Base-by-base conservation (phyloP, 1,140 invertebrate genomes). In the Aphelinus certus region DNA sequence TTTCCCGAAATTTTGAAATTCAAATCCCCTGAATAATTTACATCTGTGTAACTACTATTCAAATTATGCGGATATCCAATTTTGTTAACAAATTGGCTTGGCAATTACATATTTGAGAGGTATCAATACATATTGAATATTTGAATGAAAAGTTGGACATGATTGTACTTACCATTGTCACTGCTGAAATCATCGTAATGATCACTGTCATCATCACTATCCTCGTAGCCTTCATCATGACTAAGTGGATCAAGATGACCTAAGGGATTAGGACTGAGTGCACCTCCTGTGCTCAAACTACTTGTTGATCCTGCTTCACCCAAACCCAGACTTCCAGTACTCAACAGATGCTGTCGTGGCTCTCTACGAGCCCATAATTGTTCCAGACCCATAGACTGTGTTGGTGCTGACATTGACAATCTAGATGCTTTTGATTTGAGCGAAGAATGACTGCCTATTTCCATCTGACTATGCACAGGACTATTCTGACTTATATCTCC, bases 141-240 rank as follows among this genome's bases (percentile, higher is more conserved):
- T 10, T 62, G 47, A 43, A 62, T 10, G 1, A 47, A 10, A 46
- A 45, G 43, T 61, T 46, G 9, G 26, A 26, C 26, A 51, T 65
- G n/a, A 9, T 43, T 71, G 4, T 68, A 0, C 48, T 74, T 87
- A 91, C 92, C 93, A 89, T 91, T 93, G 87, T 95, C 95, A 78
- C 92, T 95, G 70, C 94, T 94, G 69, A 93, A 91, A 84, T 96
- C 95, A 83, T 95, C 94, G 86, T 96, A 95, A 88, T 95, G 92
- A 77, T 95, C 94, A 82, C 94, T 95, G 70, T 95, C 94, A 79
- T 94, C 94, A 83, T 92, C 91, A 71, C 88, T 90, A 42, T 91
- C 90, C 69, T 91, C 90, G 48, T 92, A 90, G n/a, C 89, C 89
- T 88, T 97, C 94, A 87, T 95, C 93, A 81, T 95, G 93, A 71